Conservation (phyloP, 2,797 vertebrate genomes). For the Leptoclinus maculatus region DNA sequence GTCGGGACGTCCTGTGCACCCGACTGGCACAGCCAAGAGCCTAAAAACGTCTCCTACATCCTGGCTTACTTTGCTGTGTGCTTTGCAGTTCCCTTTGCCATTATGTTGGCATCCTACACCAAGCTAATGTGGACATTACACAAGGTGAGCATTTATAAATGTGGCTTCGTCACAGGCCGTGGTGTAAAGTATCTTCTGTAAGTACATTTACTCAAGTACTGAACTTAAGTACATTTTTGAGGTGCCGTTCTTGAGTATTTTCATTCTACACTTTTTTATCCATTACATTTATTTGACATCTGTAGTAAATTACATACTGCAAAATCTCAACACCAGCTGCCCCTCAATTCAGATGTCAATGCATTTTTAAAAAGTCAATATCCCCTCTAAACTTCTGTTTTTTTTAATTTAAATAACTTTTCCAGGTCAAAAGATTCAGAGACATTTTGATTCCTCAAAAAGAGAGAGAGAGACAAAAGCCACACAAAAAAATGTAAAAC, state of each 20-base stretch:
- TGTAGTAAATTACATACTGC: too few species aligned
- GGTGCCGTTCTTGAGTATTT: background rate
- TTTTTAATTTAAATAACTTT: background rate
- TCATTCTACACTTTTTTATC: background rate
- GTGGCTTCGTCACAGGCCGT: background rate
- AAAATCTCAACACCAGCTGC: too few species aligned
- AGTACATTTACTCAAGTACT: background rate
- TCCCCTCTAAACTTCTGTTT: background rate
- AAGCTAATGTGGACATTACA: slow-evolving; percentile 82
- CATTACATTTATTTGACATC: background rate
- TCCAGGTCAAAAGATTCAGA: background rate
- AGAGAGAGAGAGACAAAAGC: background rate
- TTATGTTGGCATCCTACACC: slow-evolving; percentile 78
- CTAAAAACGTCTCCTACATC: slow-evolving; percentile 82
- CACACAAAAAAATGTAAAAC: background rate
- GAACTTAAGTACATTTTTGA: background rate
- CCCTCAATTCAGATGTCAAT: background rate
- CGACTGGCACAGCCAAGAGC: slow-evolving; percentile 82
- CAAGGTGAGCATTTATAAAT: slow-evolving; percentile 67
- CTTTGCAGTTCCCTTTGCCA: slow-evolving; percentile 80
- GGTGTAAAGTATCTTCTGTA: background rate
- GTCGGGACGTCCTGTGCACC: slow-evolving; percentile 85
- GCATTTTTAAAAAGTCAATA: background rate
- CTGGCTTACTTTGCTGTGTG: slow-evolving; percentile 82
- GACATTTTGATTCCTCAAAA: too few species aligned